Evolutionary conservation across 1,140 invertebrate species (phyloP), one percentile per base, ranked within the genome.

Genomic region (Plodia interpunctella): DNA sequence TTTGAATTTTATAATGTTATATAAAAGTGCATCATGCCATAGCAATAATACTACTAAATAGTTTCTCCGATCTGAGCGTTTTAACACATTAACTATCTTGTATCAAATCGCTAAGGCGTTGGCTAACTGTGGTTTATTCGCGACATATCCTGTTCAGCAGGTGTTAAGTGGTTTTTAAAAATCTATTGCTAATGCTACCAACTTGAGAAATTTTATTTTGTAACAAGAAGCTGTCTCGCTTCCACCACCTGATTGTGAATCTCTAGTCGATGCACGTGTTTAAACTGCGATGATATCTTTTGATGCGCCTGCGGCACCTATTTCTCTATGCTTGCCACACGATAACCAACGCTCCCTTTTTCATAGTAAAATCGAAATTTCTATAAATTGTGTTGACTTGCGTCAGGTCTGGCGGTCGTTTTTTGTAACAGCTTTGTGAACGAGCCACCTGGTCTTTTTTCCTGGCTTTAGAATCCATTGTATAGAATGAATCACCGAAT

Each of bases 361-460:
- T 49, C 30, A 58, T n/a, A 20, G 17, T 76, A 78, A 66, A 75
- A 65, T 49, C 57, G 13, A 80, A 63, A 76, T 70, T 83, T 57
- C 70, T 56, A n/a, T 68, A 61, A 63, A 59, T 49, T 55, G 13
- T 50, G 20, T 28, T 60, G 57, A 61, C 59, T 20, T 68, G 49
- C 60, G 55, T 66, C 68, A 73, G 59, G 66, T 70, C 63, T 73
- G 70, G 63, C 69, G 59, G 55, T 62, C 63, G 71, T 70, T 72
- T 81, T 81, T 82, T 74, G 66, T 77, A 69, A 72, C 68, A 65
- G 59, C 75, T 77, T 76, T 73, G 70, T 78, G 70, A 77, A 68
- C 72, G 76, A 74, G 78, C 81, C 84, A 87, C 83, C 84, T 87
- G 84, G 83, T 66, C 74, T 81, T 83, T 87, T 87, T 85, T 83